Percentiles rank a stretch among this genome's conserved stretches.
phyloP scores from a whole-genome alignment of 2,113 vertebrate species.

The Mixornis gularis region DNA sequence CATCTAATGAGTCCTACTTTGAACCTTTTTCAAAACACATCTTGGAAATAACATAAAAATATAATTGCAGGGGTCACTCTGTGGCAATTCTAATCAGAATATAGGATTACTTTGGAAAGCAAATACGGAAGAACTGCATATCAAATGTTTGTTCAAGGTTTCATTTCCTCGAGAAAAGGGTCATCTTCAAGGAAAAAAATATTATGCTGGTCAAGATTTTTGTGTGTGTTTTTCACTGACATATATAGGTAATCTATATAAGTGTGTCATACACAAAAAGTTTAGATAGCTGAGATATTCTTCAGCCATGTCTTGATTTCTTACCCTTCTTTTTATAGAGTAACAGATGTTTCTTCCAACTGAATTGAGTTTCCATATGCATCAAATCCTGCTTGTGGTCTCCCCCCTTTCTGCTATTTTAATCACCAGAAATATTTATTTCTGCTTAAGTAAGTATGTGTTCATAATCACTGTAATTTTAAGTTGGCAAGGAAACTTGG shows the following conservation, averaged over 20 bases:
- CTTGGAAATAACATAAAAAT: background rate
- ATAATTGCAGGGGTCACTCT: background rate
- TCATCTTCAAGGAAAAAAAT: background rate
- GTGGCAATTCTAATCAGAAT: background rate
- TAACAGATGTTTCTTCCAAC: background rate
- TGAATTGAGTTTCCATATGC: background rate
- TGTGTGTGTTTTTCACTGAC: background rate
- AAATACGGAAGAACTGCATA: background rate
- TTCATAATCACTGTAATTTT: background rate
- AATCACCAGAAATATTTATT: conserved; percentile 9
- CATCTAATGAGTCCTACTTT: background rate
- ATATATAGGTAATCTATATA: background rate
- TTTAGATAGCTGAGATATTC: background rate
- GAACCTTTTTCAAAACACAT: background rate
- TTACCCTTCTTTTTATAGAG: background rate
- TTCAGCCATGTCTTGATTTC: background rate
- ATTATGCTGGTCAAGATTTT: background rate
- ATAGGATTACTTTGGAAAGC: background rate
- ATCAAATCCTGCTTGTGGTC: background rate
- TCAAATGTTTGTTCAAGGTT: background rate
- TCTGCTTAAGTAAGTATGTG: background rate
- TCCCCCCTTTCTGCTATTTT: background rate
- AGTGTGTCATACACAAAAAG: background rate
- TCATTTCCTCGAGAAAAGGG: background rate
- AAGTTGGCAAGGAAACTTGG: background rate